phyloP scores from a whole-genome alignment of 2,888 invertebrate species.

The Buathra laborator region DNA sequence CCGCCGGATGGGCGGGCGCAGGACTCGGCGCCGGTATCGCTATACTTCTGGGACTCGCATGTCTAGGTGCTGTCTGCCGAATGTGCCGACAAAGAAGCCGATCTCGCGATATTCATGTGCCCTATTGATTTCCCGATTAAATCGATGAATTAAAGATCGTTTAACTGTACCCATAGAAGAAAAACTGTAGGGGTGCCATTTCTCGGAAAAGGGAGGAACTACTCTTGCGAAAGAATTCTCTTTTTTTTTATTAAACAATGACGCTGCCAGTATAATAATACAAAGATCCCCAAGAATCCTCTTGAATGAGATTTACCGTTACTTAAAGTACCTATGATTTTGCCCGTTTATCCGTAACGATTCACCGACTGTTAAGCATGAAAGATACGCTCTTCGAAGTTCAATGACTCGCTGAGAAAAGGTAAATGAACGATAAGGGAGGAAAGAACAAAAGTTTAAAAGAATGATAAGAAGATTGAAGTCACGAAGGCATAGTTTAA shows the following conservation, averaged over 20 bases:
- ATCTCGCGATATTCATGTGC: conserved; percentile 88
- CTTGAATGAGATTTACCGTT: background rate
- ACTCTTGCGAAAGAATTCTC: background rate
- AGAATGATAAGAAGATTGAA: conserved; percentile 9
- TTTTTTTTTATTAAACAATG: conserved; percentile 7
- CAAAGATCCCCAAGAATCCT: background rate
- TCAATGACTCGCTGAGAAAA: background rate
- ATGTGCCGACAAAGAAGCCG: conserved; percentile 88
- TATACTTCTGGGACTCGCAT: conserved; percentile 87
- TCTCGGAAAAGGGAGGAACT: too few relatives aligned
- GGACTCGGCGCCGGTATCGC: conserved; percentile 88
- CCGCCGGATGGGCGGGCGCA: conserved; percentile 88
- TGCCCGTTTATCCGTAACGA: background rate
- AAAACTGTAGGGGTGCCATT: background rate
- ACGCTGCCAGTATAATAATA: conserved; percentile 10
- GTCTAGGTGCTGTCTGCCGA: conserved; percentile 88
- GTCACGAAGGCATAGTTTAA: conserved; percentile 31
- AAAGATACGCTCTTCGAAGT: background rate
- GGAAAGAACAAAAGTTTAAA: conserved; percentile 39
- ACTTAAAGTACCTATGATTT: background rate
- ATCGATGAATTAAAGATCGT: background rate
- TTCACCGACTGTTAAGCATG: background rate
- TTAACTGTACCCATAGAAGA: background rate
- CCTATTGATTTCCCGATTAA: conserved; percentile 85
- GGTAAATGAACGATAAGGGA: conserved; percentile 1